phyloP scores from a whole-genome alignment of 2,797 vertebrate species.

The Peromyscus aztecus region DNA sequence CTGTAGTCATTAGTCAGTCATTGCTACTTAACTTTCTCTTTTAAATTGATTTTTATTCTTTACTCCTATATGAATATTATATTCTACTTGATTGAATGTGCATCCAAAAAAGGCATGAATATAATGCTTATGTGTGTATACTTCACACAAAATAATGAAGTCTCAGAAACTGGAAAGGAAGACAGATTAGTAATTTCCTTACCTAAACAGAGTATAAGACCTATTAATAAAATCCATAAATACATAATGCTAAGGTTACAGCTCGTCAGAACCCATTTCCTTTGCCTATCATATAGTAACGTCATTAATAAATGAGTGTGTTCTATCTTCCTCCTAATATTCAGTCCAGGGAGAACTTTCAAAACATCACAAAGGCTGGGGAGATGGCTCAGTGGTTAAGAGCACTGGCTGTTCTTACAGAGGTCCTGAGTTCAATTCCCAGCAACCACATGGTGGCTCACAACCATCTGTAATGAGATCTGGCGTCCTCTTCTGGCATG shows the following conservation, averaged over 20 bases:
- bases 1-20: neutral
- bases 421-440: no score
- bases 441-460: no score
- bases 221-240: neutral
- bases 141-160: neutral
- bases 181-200: constrained; percentile 2
- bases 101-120: neutral
- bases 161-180: neutral
- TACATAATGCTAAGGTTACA: neutral
- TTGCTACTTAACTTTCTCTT: neutral
- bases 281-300: neutral
- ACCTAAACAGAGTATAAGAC: neutral
- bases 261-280: neutral
- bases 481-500: no score
- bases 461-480: no score
- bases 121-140: constrained; percentile 17
- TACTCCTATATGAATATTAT: constrained; percentile 15
- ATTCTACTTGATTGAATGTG: neutral
- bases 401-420: no score
- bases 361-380: neutral
- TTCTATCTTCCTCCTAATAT: neutral
- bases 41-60: neutral
- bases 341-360: neutral
- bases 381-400: no score
- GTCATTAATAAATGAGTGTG: neutral